Conservation (phyloP, 1,140 invertebrate genomes). For the Ceratina calcarata region DNA sequence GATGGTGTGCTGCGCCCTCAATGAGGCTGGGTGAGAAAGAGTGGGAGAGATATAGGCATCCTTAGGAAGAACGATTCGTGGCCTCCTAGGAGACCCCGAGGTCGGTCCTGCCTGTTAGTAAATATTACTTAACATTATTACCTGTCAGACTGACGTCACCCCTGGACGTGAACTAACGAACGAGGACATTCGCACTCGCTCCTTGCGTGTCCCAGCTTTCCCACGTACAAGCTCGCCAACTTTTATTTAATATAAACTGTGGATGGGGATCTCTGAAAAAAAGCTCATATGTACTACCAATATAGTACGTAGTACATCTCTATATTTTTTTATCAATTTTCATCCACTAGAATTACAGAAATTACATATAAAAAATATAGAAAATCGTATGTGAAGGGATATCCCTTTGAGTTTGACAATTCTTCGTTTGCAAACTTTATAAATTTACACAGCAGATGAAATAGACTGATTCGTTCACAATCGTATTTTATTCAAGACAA, state of each 20-base stretch:
- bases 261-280: neutral
- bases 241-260: neutral
- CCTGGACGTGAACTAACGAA: slow-evolving; percentile 55
- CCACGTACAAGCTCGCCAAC: too few relatives aligned
- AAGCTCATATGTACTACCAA: too few relatives aligned
- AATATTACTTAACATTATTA: slow-evolving; percentile 71
- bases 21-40: slow-evolving; percentile 11
- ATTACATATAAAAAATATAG: too few relatives aligned
- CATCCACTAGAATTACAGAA: too few relatives aligned
- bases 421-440: too few relatives aligned
- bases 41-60: slow-evolving; percentile 24
- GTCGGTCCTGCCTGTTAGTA: slow-evolving; percentile 55
- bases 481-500: too few relatives aligned
- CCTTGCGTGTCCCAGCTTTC: slow-evolving; percentile 19
- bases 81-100: slow-evolving; percentile 35
- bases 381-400: too few relatives aligned
- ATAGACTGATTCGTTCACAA: too few relatives aligned
- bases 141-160: slow-evolving; percentile 57
- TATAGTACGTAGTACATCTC: too few relatives aligned
- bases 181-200: slow-evolving; percentile 18
- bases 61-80: slow-evolving; percentile 30
- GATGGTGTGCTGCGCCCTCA: slow-evolving; percentile 60
- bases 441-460: too few relatives aligned
- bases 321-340: too few relatives aligned
- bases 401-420: too few relatives aligned